Evolutionary conservation across 2,888 invertebrate genomes (phyloP), one percentile per base, ranked within the genome.

Genomic region (Myathropa florea): DNA sequence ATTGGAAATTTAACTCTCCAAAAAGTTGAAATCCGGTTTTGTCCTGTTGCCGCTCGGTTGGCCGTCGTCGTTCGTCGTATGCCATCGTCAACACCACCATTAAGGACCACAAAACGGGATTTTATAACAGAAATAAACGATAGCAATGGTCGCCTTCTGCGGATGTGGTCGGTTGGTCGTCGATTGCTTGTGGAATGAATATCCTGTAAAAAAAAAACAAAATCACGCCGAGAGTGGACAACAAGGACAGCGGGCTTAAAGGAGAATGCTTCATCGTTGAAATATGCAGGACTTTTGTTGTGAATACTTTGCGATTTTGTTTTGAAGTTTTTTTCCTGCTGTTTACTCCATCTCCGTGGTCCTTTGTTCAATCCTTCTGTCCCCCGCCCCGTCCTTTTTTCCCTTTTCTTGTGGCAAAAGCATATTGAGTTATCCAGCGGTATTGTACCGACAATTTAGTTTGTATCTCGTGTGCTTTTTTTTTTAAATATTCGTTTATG

Each of bases 1-100:
- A 85, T 85, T 85, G 85, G 73, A 85, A 85, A 82, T 85, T 85
- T 78, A 85, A 85, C 77, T 70, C 82, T 73, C 72, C 67, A 78
- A 85, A 68, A 55, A 46, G 82, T 59, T 72, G 53, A 82, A 70
- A 64, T 82, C 85, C 85, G 72, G 77, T 36, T 57, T 57, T 12
- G 59, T 71, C 36, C 26, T 18, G 33, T 76, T 30, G 61, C 33
- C 63, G 46, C 14, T 24, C 24, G n/a, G 18, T 18, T 7, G 46
- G 46, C 3, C 46, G 46, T 24, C 24, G 57, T 24, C 57, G 57
- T 57, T 46, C 28, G 26, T 2, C 23, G 12, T 36, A 18, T n/a
- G 33, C 46, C 57, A 68, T 64, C 30, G 77, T 33, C 46, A 18
- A 9, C 57, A 30, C 70, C 28, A 24, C 36, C 63, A 64, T 23